These are phyloP conservation scores for Aphelocoma coerulescens DNA, from an alignment of 2,113 vertebrate species.

Conservation along the genomic window DNA sequence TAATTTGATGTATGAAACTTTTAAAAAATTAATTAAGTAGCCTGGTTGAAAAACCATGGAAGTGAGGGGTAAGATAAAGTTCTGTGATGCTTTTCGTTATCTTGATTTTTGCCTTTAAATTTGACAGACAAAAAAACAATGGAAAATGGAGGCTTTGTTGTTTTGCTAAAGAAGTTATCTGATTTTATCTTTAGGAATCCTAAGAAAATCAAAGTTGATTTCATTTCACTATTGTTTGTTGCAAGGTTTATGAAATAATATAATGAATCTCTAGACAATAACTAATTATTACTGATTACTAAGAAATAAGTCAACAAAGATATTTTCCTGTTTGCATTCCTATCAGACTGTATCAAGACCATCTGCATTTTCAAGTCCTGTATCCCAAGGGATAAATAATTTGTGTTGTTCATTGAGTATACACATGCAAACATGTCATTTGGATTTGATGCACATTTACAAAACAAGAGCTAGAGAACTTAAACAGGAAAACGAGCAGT, in stretches of 20 bases:
- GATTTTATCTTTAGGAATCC: background rate
- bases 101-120: conserved; percentile 15
- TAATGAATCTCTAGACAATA: conserved; percentile 72
- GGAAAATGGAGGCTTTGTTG: background rate
- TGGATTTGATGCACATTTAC: conserved; percentile 40
- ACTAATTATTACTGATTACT: conserved; percentile 78
- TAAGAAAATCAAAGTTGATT: conserved; percentile 51
- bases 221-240: conserved; percentile 41
- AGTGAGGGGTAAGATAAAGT: background rate
- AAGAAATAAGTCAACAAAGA: conserved; percentile 81
- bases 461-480: conserved; percentile 18
- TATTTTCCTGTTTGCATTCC: conserved; percentile 83
- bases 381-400: conserved; percentile 73
- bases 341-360: conserved; percentile 79
- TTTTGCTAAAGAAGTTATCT: conserved; percentile 12
- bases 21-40: background rate
- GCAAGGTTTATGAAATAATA: conserved; percentile 57
- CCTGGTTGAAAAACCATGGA: background rate
- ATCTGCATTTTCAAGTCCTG: conserved; percentile 77
- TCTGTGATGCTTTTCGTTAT: background rate
- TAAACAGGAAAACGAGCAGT: background rate
- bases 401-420: conserved; percentile 64
- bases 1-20: background rate
- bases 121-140: background rate
- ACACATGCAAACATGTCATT: conserved; percentile 62